phyloP scores from a whole-genome alignment of 1,140 invertebrate genomes.

The Melipona quadrifasciata region DNA sequence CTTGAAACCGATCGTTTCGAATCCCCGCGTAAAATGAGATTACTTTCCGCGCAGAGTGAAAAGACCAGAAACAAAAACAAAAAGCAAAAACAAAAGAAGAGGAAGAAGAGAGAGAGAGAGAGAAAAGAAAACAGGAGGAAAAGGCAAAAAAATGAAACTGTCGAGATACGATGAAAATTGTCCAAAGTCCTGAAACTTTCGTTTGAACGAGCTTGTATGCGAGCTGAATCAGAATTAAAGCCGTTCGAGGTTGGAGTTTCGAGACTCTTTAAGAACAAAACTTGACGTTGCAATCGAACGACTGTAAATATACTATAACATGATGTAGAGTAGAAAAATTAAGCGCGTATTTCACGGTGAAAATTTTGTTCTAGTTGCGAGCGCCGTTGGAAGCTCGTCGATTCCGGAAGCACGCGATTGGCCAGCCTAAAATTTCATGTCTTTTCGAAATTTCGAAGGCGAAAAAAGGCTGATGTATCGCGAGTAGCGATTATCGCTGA shows the following conservation, averaged over 20 bases:
- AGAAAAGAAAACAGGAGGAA: too few species aligned
- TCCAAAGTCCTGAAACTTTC: neutral
- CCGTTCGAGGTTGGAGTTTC: conserved; percentile 44
- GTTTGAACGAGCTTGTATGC: conserved; percentile 38
- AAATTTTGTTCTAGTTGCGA: conserved; percentile 58
- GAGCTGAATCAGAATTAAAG: conserved; percentile 20
- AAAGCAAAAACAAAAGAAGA: neutral
- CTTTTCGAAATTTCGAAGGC: conserved; percentile 57
- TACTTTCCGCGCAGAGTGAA: neutral
- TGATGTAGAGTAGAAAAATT: conserved; percentile 41
- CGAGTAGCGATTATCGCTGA: conserved; percentile 61
- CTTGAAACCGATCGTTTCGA: neutral
- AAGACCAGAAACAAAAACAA: neutral
- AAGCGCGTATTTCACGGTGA: conserved; percentile 31
- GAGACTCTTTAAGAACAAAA: conserved; percentile 18
- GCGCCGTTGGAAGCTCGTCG: conserved; percentile 63
- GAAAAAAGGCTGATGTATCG: conserved; percentile 66
- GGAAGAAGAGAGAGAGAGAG: neutral
- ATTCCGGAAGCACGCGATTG: conserved; percentile 67
- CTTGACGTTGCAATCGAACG: conserved; percentile 27
- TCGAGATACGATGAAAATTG: neutral
- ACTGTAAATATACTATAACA: conserved; percentile 49
- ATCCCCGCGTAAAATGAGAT: neutral
- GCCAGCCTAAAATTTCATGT: conserved; percentile 65
- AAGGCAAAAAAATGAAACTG: neutral